Evolutionary conservation across 2,888 invertebrate genomes (phyloP).

Genomic region (Sinohyriopsis cumingii): DNA sequence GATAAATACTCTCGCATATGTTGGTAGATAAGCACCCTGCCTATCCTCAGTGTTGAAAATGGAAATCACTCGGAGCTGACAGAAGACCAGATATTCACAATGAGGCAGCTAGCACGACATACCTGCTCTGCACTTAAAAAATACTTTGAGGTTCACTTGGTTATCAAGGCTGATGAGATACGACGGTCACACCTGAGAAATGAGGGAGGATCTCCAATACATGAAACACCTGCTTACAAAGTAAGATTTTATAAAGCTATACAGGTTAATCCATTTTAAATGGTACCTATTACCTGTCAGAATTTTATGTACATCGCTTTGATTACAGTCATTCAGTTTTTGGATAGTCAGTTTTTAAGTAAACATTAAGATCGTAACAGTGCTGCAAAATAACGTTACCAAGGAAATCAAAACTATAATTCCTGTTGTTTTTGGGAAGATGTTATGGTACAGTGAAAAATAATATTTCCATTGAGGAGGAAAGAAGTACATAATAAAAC

Average conservation of each 20-base stretch:
- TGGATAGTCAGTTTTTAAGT: background rate
- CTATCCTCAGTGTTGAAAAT: constrained; percentile 83
- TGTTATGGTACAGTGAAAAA: too few relatives aligned
- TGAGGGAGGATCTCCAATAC: constrained; percentile 74
- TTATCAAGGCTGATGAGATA: constrained; percentile 83
- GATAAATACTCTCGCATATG: background rate
- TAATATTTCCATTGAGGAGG: too few relatives aligned
- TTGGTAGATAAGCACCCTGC: constrained; percentile 82
- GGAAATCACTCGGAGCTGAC: constrained; percentile 72
- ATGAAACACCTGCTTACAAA: constrained; percentile 73
- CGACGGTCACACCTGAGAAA: constrained; percentile 66
- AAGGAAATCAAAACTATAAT: too few relatives aligned
- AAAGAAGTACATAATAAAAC: too few relatives aligned
- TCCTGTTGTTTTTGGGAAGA: too few relatives aligned
- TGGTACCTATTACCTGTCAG: too few relatives aligned
- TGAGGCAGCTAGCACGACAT: constrained; percentile 90
- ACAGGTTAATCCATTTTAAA: too few relatives aligned
- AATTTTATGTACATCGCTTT: too few relatives aligned
- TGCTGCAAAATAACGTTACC: background rate
- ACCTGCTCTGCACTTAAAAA: constrained; percentile 91
- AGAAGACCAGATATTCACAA: constrained; percentile 92
- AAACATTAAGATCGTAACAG: background rate
- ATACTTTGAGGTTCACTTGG: constrained; percentile 93
- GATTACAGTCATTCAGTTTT: too few relatives aligned
- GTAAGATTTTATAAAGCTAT: constrained; percentile 51